A percentile compares a stretch with the other conserved stretches of the same genome.
phyloP scores from a whole-genome alignment of 2,888 invertebrate species.

The Campoplex capitator region DNA sequence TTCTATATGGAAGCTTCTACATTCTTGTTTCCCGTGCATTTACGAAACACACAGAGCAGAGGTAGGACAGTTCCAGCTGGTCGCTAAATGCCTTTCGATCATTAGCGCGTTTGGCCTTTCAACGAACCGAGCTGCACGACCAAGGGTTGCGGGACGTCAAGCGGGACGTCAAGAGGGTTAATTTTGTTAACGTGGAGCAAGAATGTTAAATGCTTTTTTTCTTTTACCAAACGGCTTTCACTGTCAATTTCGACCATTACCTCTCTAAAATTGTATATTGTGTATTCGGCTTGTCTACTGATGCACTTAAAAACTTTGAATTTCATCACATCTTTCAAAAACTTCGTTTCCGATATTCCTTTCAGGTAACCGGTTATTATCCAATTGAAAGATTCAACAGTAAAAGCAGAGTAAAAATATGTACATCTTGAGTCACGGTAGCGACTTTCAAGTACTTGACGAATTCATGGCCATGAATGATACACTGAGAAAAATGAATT shows the following conservation, averaged over 20 bases:
- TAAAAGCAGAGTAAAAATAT: background rate
- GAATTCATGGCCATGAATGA: no score
- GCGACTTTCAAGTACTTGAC: no score
- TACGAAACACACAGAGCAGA: background rate
- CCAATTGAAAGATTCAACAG: background rate
- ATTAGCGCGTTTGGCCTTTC: slow-evolving; percentile 59
- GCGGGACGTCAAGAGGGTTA: slow-evolving; percentile 41
- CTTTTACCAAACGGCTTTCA: slow-evolving; percentile 24
- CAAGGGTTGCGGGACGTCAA: background rate
- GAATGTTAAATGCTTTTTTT: slow-evolving; percentile 21
- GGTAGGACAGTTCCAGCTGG: slow-evolving; percentile 18
- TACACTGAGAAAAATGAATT: no score
- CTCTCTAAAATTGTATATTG: background rate
- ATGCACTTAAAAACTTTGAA: background rate
- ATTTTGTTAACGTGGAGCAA: slow-evolving; percentile 51
- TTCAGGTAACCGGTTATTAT: background rate
- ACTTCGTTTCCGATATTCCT: no score
- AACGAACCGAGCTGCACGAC: slow-evolving; percentile 10
- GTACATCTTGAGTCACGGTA: no score
- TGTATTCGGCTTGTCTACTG: background rate
- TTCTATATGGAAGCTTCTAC: background rate
- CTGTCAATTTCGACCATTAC: background rate
- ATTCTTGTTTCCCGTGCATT: background rate
- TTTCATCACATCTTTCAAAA: background rate
- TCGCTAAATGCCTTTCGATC: slow-evolving; percentile 51